Evolutionary conservation across 2,113 vertebrate genomes (phyloP), one percentile per base, ranked within the genome.

Genomic region (Loxodonta africana): DNA sequence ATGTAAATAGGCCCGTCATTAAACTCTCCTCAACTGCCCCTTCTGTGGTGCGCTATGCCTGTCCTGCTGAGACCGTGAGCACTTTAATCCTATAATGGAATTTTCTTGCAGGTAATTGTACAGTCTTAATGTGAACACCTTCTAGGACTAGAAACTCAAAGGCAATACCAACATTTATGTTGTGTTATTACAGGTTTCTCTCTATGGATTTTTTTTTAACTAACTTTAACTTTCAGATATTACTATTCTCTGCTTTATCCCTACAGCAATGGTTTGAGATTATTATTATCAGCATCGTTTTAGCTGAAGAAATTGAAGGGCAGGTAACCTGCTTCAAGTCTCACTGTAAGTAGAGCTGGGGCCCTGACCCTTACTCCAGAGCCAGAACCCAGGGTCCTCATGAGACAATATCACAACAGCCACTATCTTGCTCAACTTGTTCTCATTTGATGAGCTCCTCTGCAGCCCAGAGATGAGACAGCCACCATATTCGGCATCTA

Each of bases 401-500:
- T 41, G 46, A 30, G 18, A 21, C n/a, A 28, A 10, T 9, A 2
- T 8, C 10, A 10, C 18, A 5, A 3, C 12, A 9, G 2, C 11
- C 1, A 0, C 21, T 26, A 28, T 33, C 23, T 8, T 1, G 23
- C 74, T 41, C 48, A 2, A 4, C 1, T 28, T 48, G 76, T 33
- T 23, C 9, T 81, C 51, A 0, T 0, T 17, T 26, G 48, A 4
- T 30, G 33, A 67, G n/a, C n/a, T 92, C 77, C 69, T 63, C 92
- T 73, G 0, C 9, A 0, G 20, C 0, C 11, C 73, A 80, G 57
- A n/a, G 53, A 3, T 85, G 9, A 87, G 62, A n/a, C 17, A 65
- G 85, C 77, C 86, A 9, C 6, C 95, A 48, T 14, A 73, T 78
- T 92, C 81, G 90, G 86, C 96, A 89, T 81, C 62, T 62, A 90